These are phyloP conservation scores for Drosophila formosana DNA, from an alignment of 2,888 invertebrate genomes.

Conservation along the genomic window DNA sequence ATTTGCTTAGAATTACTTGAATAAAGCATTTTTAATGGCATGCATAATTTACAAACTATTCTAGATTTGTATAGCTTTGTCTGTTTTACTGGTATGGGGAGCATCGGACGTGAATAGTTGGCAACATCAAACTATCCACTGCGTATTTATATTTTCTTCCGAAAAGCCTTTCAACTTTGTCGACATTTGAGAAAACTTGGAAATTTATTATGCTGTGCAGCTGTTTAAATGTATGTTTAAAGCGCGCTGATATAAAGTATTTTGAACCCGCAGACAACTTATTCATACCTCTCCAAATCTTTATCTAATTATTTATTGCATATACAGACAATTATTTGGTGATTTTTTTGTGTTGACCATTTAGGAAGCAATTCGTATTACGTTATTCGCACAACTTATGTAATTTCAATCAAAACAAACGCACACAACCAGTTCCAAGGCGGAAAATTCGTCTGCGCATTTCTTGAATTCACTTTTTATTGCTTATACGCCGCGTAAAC, in stretches of 20 bases:
- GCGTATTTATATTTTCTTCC: no score
- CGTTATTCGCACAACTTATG: conserved; percentile 46
- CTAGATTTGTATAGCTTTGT: no score
- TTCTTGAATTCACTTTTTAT: conserved; percentile 50
- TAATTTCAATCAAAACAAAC: conserved; percentile 60
- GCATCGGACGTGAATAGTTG: no score
- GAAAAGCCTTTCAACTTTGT: conserved; percentile 2
- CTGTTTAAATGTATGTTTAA: not conserved
- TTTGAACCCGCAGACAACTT: conserved; percentile 11
- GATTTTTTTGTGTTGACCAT: conserved; percentile 33
- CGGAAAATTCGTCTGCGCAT: conserved; percentile 56
- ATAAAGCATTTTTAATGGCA: no score
- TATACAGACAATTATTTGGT: conserved; percentile 21
- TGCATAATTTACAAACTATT: no score
- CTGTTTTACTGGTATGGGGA: no score
- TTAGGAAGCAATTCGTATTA: conserved; percentile 61
- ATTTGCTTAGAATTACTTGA: no score
- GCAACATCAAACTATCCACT: no score
- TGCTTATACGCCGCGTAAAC: conserved; percentile 56
- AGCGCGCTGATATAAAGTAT: not conserved
- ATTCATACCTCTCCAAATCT: conserved; percentile 3
- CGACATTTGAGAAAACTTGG: not conserved
- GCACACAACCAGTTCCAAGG: conserved; percentile 49
- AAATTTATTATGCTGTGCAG: not conserved
- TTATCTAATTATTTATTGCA: conserved; percentile 33